Base-by-base conservation (phyloP, 2,888 invertebrate genomes). In the Drosophila mercatorum region DNA sequence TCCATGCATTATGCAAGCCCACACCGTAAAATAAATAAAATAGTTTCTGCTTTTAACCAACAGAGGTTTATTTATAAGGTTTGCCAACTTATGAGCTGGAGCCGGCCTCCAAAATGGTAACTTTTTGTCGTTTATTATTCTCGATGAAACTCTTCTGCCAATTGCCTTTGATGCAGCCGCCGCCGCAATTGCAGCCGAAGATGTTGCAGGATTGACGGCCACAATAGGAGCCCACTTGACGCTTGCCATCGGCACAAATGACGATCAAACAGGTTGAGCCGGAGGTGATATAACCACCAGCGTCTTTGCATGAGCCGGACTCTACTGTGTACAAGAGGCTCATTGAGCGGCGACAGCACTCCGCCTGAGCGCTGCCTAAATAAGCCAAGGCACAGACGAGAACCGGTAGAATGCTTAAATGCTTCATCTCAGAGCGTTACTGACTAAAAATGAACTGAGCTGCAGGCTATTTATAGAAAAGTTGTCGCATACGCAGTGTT, bases 191-290 rank as follows among this genome's bases (percentile, higher is more conserved):
- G 34, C 56, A 56, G 34, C 56, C 34, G 17, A 56, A 43, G 34
- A 56, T 34, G 1, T 56, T 56, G 22, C 56, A 43, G 5, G 43
- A 5, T 10, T 12, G 4, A 14, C 43, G 56, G 1, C 43, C 56
- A 10, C 43, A 56, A 2, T 5, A 56, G 31, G 17, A 5, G 31
- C 56, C 56, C 12, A 43, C 31, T 5, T 12, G 56, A 31, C 12
- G 17, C 43, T 5, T 12, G 43, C 56, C 56, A 11, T 56, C 11
- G 22, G 17, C 43, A n/a, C 56, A 56, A 14, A 56, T 34, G 43
- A 7, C 17, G 14, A 34, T 34, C 31, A 5, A 14, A 1, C 34
- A 34, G 28, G 10, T 31, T 17, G 11, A 4, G 11, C 11, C n/a
- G 1, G 1, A 12, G 2, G 12, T 31, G 8, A 5, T 5, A 11